Evolutionary conservation across 2,888 invertebrate genomes (phyloP), one percentile per base, ranked within the genome.

Genomic region (Lasioglossum lativentre): DNA sequence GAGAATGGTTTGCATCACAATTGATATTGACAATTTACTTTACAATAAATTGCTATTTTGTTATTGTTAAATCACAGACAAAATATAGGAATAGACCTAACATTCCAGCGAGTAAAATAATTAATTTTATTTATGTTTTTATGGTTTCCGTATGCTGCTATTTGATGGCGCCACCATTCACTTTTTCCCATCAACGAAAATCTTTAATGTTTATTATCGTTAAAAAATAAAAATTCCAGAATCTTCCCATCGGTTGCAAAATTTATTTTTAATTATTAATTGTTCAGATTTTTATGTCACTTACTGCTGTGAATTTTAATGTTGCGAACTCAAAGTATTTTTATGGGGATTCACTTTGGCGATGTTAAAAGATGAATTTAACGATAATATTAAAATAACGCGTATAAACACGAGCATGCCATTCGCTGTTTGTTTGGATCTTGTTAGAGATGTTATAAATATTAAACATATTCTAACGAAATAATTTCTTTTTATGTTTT

Each of bases 91-190:
- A 63, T 63, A 30, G 2, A 63, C 16, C 30, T 63, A 63, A 63
- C 19, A 56, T 56, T 56, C n/a, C 12, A n/a, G 3, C 12, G n/a
- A n/a, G n/a, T n/a, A 56, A n/a, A 56, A n/a, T n/a, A n/a, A 56
- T 56, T 12, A 1, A n/a, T 56, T 56, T 56, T n/a, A n/a, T n/a
- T n/a, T n/a, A 56, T n/a, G n/a, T n/a, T 12, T 56, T 12, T 56
- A 56, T 56, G n/a, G 4, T 4, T 56, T 56, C 56, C 6, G 19
- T 19, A 63, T 63, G 8, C 3, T 63, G 30, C 30, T 56, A 27
- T 68, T 66, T 2, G 74, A 16, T 80, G 45, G 66, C 14, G 45
- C 68, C 80, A 52, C 34, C 23, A 68, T 56, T 23, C 27, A 34
- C 27, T 34, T 27, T 42, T 27, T 34, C 4, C 38, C 16, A 66